phyloP scores from a whole-genome alignment of 37 sponge, comb jelly and placozoan genomes.

The Geodia barretti region DNA sequence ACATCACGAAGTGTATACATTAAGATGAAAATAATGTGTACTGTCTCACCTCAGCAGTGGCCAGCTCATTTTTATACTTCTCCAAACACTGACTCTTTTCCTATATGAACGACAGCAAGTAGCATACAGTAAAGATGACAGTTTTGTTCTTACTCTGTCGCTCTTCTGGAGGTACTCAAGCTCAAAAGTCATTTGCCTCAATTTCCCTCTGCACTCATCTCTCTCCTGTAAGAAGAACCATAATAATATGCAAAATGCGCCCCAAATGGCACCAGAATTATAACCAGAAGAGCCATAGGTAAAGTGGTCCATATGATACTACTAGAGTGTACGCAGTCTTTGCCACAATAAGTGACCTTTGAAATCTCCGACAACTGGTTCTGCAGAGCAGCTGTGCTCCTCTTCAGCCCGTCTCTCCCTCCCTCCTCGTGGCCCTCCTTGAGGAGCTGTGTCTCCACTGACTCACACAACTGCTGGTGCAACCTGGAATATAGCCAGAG shows the following conservation, averaged over 20 bases:
- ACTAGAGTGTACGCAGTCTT: too few relatives aligned
- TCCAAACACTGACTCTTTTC: conserved; percentile 17
- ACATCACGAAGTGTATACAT: background rate
- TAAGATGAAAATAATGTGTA: background rate
- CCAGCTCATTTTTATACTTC: conserved; percentile 31
- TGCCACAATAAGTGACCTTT: conserved; percentile 1
- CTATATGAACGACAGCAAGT: background rate
- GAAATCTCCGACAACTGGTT: conserved; percentile 32
- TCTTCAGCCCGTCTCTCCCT: background rate
- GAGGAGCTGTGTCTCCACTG: conserved; percentile 33
- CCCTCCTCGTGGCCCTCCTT: background rate
- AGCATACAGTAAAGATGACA: background rate
- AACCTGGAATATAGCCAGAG: background rate
- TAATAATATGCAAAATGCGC: too few relatives aligned
- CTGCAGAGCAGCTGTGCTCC: conserved; percentile 14
- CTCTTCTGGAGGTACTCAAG: conserved; percentile 39
- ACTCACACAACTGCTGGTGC: conserved; percentile 37
- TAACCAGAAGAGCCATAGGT: too few relatives aligned
- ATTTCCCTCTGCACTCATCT: conserved; percentile 47
- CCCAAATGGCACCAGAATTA: too few relatives aligned
- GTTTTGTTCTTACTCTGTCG: conserved; percentile 15
- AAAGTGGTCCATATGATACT: too few relatives aligned
- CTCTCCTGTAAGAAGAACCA: conserved; percentile 32
- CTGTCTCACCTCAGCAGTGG: background rate
- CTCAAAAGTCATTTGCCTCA: conserved; percentile 48